Percentiles rank a stretch among this genome's conserved stretches.
Evolutionary conservation across 2,113 vertebrate genomes (phyloP).

Genomic region (Pterocles gutturalis): DNA sequence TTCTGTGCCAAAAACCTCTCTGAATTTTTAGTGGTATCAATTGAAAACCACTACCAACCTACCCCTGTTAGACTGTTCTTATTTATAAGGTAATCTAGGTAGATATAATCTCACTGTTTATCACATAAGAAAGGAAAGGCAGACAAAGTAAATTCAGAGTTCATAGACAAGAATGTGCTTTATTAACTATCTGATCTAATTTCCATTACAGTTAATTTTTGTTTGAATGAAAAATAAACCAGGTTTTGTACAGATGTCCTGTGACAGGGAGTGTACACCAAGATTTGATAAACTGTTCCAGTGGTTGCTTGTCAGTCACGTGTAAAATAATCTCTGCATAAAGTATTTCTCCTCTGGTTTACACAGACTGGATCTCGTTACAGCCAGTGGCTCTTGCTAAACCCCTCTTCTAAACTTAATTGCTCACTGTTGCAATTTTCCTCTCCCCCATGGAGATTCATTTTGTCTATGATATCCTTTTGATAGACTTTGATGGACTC

Average conservation of each 20-base stretch:
- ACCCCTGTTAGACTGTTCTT: neutral
- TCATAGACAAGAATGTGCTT: neutral
- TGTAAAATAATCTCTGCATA: neutral
- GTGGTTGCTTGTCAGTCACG: neutral
- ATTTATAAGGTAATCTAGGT: neutral
- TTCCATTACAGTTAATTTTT: neutral
- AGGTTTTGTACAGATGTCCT: neutral
- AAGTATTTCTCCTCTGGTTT: neutral
- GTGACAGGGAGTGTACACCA: neutral
- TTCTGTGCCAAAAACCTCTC: neutral
- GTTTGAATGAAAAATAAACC: neutral
- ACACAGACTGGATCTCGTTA: neutral
- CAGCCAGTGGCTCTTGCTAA: neutral
- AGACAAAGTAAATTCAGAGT: neutral
- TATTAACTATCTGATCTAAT: neutral
- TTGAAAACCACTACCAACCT: neutral
- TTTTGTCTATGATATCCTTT: neutral
- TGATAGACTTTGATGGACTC: neutral
- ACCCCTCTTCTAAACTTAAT: neutral
- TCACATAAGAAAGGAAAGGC: neutral
- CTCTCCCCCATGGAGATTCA: fast-evolving
- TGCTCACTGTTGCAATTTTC: neutral
- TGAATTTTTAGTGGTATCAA: neutral
- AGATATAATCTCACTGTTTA: neutral
- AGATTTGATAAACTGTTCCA: neutral